Evolutionary conservation across 2,888 invertebrate species (phyloP), one percentile per base, ranked within the genome.

Genomic region (Metallyticus violacea): DNA sequence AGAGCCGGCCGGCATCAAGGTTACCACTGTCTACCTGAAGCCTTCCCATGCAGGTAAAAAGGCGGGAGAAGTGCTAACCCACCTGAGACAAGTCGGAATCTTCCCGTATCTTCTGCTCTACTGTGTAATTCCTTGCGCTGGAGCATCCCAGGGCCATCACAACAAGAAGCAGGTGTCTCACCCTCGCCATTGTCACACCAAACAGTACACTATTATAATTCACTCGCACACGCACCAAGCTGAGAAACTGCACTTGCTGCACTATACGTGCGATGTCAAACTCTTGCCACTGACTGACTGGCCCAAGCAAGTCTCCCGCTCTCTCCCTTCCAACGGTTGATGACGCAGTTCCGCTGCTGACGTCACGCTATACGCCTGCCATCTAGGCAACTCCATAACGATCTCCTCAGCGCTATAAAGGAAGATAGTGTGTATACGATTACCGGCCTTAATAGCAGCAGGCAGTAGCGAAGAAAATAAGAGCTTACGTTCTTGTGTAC

Each of bases 41-140:
- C n/a, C n/a, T n/a, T n/a, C n/a, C n/a, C n/a, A n/a, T n/a, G 40
- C 40, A 62, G 40, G 40, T 62, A 62, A 62, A 62, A 62, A 62
- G 40, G 40, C 40, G 40, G 40, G 40, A 62, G 40, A 62, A 62
- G 22, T 62, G 40, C 40, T 15, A 9, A 62, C 81, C 92, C 93
- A 95, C 95, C 95, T 95, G 94, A 89, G 95, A 95, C 89, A 95
- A 93, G 91, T 95, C 95, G 88, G 94, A 91, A 92, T 95, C 95
- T 91, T 93, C 93, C 89, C 92, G 92, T 89, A 95, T 93, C 92
- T 94, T 95, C 91, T 95, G 94, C 89, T 94, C 92, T 88, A 95
- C 92, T 88, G 94, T 94, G 90, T 88, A 82, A 82, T 86, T 86
- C 82, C 85, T 83, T 26, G 86, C 88, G 7, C 77, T 83, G n/a